Percentiles rank a stretch among this genome's conserved stretches.
Conservation (phyloP, 2,113 vertebrate species). For the Pollimyrus isidori region DNA sequence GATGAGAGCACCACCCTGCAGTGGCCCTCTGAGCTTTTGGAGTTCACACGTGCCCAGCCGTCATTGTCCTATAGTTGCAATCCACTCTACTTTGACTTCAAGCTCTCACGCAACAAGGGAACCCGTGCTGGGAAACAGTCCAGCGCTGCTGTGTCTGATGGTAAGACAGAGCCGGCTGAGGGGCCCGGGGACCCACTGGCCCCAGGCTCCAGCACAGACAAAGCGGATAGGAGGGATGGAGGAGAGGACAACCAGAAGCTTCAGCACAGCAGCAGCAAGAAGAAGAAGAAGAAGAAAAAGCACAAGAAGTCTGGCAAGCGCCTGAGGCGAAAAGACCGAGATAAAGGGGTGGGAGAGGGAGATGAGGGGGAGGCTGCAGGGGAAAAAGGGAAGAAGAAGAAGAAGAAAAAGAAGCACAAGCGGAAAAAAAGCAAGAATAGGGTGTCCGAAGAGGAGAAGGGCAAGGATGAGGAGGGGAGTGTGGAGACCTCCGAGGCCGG, state of each 20-base stretch:
- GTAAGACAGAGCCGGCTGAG: slow-evolving; percentile 43
- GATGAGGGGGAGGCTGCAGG: slow-evolving; percentile 58
- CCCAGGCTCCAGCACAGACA: slow-evolving; percentile 36
- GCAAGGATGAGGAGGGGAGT: slow-evolving; percentile 27
- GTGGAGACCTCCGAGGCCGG: slow-evolving; percentile 52
- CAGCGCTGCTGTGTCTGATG: neutral
- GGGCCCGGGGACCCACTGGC: slow-evolving; percentile 41
- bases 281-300: slow-evolving; percentile 88
- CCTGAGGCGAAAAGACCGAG: slow-evolving; percentile 71
- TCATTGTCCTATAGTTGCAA: slow-evolving; percentile 96
- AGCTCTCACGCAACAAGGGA: slow-evolving; percentile 86
- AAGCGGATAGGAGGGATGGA: slow-evolving; percentile 36
- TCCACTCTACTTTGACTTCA: slow-evolving; percentile 97
- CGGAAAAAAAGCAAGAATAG: slow-evolving; percentile 76
- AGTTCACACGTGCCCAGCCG: slow-evolving; percentile 85
- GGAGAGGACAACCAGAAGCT: slow-evolving; percentile 48
- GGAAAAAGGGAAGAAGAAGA: slow-evolving; percentile 77
- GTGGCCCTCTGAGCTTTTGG: slow-evolving; percentile 94
- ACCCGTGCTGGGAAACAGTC: slow-evolving; percentile 37
- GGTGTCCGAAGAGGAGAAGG: slow-evolving; percentile 41
- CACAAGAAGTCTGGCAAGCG: slow-evolving; percentile 93
- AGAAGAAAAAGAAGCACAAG: slow-evolving; percentile 70
- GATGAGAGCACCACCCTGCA: slow-evolving; percentile 93
- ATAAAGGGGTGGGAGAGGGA: slow-evolving; percentile 58
- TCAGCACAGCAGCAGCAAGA: slow-evolving; percentile 48